Evolutionary conservation across 2,888 invertebrate genomes (phyloP), one percentile per base, ranked within the genome.

Genomic region (Deroplatys truncata): DNA sequence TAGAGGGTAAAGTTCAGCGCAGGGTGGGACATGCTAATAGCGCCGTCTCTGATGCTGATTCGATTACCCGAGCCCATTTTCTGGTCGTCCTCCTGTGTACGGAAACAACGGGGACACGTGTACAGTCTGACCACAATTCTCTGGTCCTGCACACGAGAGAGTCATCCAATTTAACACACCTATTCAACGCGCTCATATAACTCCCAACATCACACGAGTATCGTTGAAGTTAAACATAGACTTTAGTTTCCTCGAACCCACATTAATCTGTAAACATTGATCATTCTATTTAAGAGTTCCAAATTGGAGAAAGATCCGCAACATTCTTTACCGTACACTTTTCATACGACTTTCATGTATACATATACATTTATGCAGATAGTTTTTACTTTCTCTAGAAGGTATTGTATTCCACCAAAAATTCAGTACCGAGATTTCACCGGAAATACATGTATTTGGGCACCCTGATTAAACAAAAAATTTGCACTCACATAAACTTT

Each of bases 21-120:
- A 43, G 85, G n/a, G 43, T 35, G 85, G 85, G 35, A 87, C 28
- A 28, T 87, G 87, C 87, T 87, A 87, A 87, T 87, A n/a, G 49
- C 49, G n/a, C 83, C 87, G 83, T 83, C 20, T 87, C 87, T 35
- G 87, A 87, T 87, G 87, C 87, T 87, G 87, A 87, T 87, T 87
- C 87, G 31, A 87, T 87, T 87, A 83, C 35, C 82, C 13, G 83
- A 87, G 87, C 82, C 87, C 87, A 87, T 87, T 87, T 87, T 87
- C 87, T 87, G 83, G 83, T 83, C 25, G 85, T 49, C 49, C 85
- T 35, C 85, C 56, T 72, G 56, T 72, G 56, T 72, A 72, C 56
- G 56, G 56, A 72, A 72, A 72, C 56, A 72, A 72, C 25, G 56
- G 56, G 20, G 56, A 72, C 56, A 72, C 56, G 20, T 4, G 56